Conservation (phyloP, 2,888 invertebrate species). For the Polydesmus complanatus region DNA sequence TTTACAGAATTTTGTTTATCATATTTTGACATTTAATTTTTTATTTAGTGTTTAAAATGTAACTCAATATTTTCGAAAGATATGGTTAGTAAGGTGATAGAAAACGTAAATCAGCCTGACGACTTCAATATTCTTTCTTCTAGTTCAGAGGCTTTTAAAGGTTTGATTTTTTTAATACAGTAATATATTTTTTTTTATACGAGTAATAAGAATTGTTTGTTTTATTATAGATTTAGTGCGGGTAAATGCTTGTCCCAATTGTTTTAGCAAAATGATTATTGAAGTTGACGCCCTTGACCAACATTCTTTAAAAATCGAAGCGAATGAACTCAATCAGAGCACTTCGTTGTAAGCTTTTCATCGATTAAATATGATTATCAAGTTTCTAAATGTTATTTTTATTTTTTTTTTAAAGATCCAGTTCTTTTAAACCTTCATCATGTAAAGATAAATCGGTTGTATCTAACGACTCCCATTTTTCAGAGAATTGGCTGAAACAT, state of each 20-base stretch:
- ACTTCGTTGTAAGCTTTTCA: too few relatives aligned
- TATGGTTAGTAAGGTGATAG: slow-evolving; percentile 7
- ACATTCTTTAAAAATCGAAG: not conserved
- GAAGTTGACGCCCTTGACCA: not conserved
- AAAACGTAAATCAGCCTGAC: not conserved
- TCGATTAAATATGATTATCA: too few relatives aligned
- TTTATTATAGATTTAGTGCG: slow-evolving; percentile 1
- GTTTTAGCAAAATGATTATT: slow-evolving; percentile 11
- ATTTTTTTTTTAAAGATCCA: too few relatives aligned
- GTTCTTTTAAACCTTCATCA: not conserved
- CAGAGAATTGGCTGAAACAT: too few relatives aligned
- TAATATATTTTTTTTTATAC: not conserved
- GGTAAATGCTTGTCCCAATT: slow-evolving; percentile 15
- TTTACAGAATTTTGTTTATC: not conserved
- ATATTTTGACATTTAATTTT: not conserved
- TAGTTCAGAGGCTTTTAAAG: slow-evolving; percentile 6
- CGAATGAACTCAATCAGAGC: too few relatives aligned
- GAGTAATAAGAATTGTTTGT: not conserved
- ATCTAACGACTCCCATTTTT: too few relatives aligned
- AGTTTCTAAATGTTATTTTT: too few relatives aligned
- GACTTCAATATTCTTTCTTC: slow-evolving; percentile 4
- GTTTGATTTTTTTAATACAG: not conserved
- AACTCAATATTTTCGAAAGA: slow-evolving; percentile 15
- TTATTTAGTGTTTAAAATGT: slow-evolving; percentile 15
- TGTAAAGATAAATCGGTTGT: too few relatives aligned